Base-by-base conservation (phyloP, 92 coral and sea anemone species). In the Meandrina meandrites region DNA sequence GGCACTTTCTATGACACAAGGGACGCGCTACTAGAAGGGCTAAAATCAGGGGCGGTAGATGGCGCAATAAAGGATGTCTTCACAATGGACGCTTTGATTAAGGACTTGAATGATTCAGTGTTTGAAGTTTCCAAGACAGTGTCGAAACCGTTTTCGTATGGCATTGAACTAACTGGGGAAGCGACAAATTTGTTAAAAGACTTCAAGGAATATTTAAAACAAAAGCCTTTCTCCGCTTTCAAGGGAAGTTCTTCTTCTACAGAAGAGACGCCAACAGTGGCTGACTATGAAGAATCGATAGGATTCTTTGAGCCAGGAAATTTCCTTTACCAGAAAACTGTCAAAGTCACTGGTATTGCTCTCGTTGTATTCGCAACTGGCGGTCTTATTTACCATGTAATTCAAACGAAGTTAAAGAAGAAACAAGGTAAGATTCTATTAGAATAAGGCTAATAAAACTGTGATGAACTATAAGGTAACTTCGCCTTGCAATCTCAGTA, bases 161-260 rank as follows among this genome's bases (percentile, higher is more conserved):
- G 88, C 18, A 85, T 85, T 60, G 62, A 37, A 27, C 75, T 85
- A 10, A 85, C 51, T 24, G 88, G 88, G 13, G 88, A 85, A 11
- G 82, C 77, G 10, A 77, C 47, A 76, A 16, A 78, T 67, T 80
- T 76, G 4, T 24, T 28, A 0, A 21, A 64, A 85, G 74, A 62
- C 51, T 77, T 77, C 28, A 8, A 77, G n/a, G 77, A 85, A 64
- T 77, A 76, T 30, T 21, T 83, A 69, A 34, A 0, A 27, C 30
- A 60, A 60, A 60, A n/a, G 15, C 16, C 16, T 42, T 5, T n/a
- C 15, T 2, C 21, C n/a, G 36, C 22, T 74, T 84, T 58, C 8
- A 16, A 40, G 73, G 81, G 58, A 8, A 76, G 51, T 27, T 24
- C 36, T 54, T 24, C 36, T 54, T 37, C 73, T 17, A 28, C n/a